Conservation (phyloP, 2,888 invertebrate species). For the Himalopsyche anomala region DNA sequence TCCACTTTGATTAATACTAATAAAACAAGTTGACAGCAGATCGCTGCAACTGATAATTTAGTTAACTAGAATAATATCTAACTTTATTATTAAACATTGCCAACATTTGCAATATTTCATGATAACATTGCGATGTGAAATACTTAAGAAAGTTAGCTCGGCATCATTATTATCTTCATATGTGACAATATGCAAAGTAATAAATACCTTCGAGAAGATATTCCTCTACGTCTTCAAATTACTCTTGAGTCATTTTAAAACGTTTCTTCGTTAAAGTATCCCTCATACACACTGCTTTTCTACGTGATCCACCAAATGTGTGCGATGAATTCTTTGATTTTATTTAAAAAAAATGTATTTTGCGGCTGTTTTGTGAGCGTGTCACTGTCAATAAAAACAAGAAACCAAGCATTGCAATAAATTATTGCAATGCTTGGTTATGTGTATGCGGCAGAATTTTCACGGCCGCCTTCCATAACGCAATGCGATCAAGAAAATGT, state of each 20-base stretch:
- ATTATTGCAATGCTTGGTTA: no score
- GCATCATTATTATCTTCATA: neutral
- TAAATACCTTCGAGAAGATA: neutral
- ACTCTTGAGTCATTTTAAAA: slow-evolving; percentile 6
- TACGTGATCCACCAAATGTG: neutral
- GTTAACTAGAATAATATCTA: neutral
- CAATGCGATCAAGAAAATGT: no score
- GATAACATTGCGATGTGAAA: neutral
- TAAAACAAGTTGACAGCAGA: neutral
- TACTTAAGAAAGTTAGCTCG: slow-evolving; percentile 6
- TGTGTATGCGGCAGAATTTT: no score
- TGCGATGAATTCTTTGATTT: no score
- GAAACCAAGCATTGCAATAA: no score
- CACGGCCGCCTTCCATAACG: no score
- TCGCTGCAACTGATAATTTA: neutral
- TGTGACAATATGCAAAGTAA: neutral
- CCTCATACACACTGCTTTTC: neutral
- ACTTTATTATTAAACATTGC: neutral
- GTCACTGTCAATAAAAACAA: no score
- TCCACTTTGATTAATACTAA: neutral
- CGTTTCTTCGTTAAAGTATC: neutral
- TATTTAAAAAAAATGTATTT: no score
- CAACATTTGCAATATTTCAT: slow-evolving; percentile 17
- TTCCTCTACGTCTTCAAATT: slow-evolving; percentile 5
- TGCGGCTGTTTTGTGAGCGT: no score